Evolutionary conservation across 2,888 invertebrate species (phyloP).

Genomic region (Xestobium rufovillosum): DNA sequence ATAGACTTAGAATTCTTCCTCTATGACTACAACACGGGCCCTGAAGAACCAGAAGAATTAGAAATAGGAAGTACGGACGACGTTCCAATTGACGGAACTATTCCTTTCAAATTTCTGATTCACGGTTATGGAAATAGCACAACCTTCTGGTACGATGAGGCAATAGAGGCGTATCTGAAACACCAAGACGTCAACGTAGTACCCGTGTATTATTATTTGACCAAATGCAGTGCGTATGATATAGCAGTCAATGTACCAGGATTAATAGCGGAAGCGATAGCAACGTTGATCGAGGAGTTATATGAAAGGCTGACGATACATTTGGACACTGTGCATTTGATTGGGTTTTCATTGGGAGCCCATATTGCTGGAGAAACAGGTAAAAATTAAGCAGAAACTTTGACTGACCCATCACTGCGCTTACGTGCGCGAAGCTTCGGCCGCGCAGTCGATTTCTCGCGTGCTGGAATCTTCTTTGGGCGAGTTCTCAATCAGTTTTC

Average conservation of each 20-base stretch:
- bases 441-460: too few relatives aligned
- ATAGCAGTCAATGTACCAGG: background rate
- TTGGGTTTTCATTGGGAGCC: background rate
- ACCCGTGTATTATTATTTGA: background rate
- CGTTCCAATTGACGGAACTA: background rate
- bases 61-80: background rate
- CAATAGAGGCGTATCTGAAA: conserved; percentile 1
- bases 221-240: background rate
- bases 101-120: background rate
- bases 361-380: background rate
- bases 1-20: too few relatives aligned
- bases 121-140: conserved; percentile 1
- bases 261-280: background rate
- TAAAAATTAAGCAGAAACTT: too few relatives aligned
- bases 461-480: too few relatives aligned
- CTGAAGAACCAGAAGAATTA: conserved; percentile 1
- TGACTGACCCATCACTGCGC: too few relatives aligned
- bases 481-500: too few relatives aligned
- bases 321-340: background rate
- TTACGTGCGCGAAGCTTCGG: too few relatives aligned
- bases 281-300: background rate
- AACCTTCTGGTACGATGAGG: background rate
- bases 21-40: too few relatives aligned
- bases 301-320: background rate
- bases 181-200: background rate